Conservation (phyloP, 1,140 invertebrate species). For the Cydia fagiglandana region DNA sequence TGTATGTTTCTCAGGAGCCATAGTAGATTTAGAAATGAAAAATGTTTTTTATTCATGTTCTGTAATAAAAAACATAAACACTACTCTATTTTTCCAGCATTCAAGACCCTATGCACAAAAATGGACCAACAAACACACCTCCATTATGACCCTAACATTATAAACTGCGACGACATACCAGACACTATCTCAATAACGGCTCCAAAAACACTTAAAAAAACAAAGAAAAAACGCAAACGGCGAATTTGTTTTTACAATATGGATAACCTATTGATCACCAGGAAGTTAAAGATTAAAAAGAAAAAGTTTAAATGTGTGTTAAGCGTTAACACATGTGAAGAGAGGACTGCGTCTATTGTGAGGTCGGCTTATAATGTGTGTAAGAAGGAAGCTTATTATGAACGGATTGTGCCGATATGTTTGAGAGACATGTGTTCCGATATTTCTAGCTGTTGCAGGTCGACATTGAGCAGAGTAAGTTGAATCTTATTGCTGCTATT, state of each 20-base stretch:
- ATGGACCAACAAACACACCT: neutral
- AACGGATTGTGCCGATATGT: slow-evolving; percentile 15
- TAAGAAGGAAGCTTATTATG: neutral
- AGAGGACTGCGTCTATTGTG: neutral
- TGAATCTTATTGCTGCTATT: neutral
- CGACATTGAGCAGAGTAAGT: slow-evolving; percentile 14
- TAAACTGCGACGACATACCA: neutral
- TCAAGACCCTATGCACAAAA: neutral
- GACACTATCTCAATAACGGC: neutral
- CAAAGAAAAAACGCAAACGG: slow-evolving; percentile 33
- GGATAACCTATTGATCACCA: slow-evolving; percentile 34
- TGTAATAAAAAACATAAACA: neutral
- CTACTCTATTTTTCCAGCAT: neutral
- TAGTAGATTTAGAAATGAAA: too few species aligned
- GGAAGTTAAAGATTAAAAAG: slow-evolving; percentile 38
- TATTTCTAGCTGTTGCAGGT: slow-evolving; percentile 6
- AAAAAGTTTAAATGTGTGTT: slow-evolving; percentile 36
- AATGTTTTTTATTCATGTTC: too few species aligned
- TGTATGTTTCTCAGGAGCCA: too few species aligned
- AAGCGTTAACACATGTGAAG: slow-evolving; percentile 27
- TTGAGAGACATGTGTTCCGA: neutral
- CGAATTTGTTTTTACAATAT: slow-evolving; percentile 19
- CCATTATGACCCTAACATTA: neutral
- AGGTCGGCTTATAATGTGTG: slow-evolving; percentile 3
- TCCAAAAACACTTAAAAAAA: neutral